Conservation (phyloP, 2,888 invertebrate genomes). For the Mythimna lalbum region DNA sequence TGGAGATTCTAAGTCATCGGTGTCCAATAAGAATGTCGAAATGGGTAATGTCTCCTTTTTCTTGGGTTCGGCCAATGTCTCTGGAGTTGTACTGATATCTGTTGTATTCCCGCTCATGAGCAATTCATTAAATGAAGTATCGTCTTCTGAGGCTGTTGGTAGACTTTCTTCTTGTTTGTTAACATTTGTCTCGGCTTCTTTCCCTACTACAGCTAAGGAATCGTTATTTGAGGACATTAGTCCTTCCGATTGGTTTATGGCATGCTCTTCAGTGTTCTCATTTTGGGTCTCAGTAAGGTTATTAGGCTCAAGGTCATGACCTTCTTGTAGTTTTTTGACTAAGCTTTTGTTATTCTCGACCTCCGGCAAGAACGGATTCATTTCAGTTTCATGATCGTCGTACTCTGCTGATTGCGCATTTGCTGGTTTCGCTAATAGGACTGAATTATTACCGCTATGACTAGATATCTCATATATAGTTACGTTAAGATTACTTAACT, state of each 20-base stretch:
- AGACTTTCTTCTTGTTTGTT: constrained; percentile 49
- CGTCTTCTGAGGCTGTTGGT: constrained; percentile 62
- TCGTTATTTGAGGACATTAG: constrained; percentile 38
- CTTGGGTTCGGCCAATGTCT: constrained; percentile 47
- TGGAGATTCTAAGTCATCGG: constrained; percentile 81
- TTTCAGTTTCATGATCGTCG: constrained; percentile 89
- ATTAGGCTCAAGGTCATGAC: constrained; percentile 85
- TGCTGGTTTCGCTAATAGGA: constrained; percentile 69
- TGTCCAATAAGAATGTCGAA: constrained; percentile 83
- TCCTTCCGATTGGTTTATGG: constrained; percentile 61
- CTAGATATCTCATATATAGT: constrained; percentile 86
- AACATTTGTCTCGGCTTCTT: constrained; percentile 41
- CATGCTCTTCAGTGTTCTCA: constrained; percentile 81
- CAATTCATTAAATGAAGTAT: constrained; percentile 67
- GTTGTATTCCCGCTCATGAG: constrained; percentile 64
- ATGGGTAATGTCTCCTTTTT: constrained; percentile 70
- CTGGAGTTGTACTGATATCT: constrained; percentile 20
- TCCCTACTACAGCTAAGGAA: constrained; percentile 37
- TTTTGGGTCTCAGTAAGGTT: constrained; percentile 86
- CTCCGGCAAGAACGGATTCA: constrained; percentile 93
- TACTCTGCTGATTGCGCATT: constrained; percentile 78
- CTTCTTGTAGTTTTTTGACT: constrained; percentile 91
- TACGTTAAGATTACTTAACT: constrained; percentile 81
- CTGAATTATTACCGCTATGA: constrained; percentile 74
- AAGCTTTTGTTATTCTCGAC: constrained; percentile 91